Base-by-base conservation (phyloP, 2,888 invertebrate genomes). In the Cerceris rybyensis region DNA sequence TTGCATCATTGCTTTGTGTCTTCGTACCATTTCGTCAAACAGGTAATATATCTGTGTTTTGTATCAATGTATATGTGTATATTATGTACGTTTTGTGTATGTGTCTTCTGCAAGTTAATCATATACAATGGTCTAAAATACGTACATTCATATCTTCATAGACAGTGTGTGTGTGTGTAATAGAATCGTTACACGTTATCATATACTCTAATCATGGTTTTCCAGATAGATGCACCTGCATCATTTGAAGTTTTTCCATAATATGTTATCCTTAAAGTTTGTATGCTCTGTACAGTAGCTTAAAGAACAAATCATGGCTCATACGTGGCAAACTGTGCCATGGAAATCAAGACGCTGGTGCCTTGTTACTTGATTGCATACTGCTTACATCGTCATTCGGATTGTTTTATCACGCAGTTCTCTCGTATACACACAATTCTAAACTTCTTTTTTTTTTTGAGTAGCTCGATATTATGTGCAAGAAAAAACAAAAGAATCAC, bases 111-210 rank as follows among this genome's bases (percentile, higher is more conserved):
- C 84, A 86, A 83, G 83, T 91, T 88, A 89, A 88, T 88, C 88
- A 87, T 90, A 90, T 86, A 85, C 82, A 84, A 89, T 91, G 91
- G 89, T 90, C 92, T 92, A 91, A 91, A 91, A 91, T 91, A 91
- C 90, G 86, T 89, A 91, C 88, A 89, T 90, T 91, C 90, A 91
- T 90, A 91, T 88, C 88, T 90, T 90, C 90, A 89, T 90, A 91
- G 90, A 91, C 87, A 89, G 86, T 87, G 87, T 84, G 87, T 87
- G 85, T 89, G 86, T 87, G 87, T 84, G 87, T 87, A 85, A 86
- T 88, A 88, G 88, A 89, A 88, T 88, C 81, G 84, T 87, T 86
- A 85, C 88, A 90, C 86, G 87, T 83, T 86, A 83, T 65, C 70
- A 63, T 68, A 78, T 74, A 68, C 70, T 74, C 74, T 67, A 73